Evolutionary conservation across 2,888 invertebrate species (phyloP), one percentile per base, ranked within the genome.

Genomic region (Pyrochroa serraticornis): DNA sequence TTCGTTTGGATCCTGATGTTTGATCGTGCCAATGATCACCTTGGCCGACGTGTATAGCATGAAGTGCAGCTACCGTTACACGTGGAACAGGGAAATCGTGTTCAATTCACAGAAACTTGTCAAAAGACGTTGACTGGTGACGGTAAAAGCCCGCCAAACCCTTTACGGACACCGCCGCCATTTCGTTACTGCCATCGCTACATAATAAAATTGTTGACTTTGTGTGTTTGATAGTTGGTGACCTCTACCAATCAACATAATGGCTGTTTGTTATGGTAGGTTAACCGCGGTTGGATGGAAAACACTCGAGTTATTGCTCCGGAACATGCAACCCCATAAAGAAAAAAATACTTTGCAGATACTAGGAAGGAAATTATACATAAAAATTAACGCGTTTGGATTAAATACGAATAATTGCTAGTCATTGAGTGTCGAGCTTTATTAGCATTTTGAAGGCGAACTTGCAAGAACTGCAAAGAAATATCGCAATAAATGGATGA

Each of bases 1-100:
- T 34, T 49, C 45, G 60, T 54, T 39, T 12, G 45, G 52, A 48
- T 62, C 71, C 73, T 71, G 67, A 75, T 78, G 76, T 70, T 65
- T 65, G 58, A 48, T 68, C 61, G 76, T 78, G 69, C 79, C 72
- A 75, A 80, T 81, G 81, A 64, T 65, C 69, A 58, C 65, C 64
- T 54, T 65, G 62, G 62, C 65, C 67, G 66, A 65, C 70, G 71
- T 72, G 73, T 71, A 79, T 84, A 84, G 85, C 81, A 85, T 85
- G 85, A 83, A 82, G 84, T 90, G 88, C 87, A 87, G 87, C 83
- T 92, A 92, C 86, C 89, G 87, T 81, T 92, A 91, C 87, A 91
- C 91, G 84, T 93, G 93, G 93, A 93, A 92, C 83, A 89, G 90
- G 83, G 92, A 93, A 84, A 93, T 93, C 81, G 90, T 93, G 82